Base-by-base conservation (phyloP, 53 echinoderm and acorn worm genomes). In the Crossaster papposus region DNA sequence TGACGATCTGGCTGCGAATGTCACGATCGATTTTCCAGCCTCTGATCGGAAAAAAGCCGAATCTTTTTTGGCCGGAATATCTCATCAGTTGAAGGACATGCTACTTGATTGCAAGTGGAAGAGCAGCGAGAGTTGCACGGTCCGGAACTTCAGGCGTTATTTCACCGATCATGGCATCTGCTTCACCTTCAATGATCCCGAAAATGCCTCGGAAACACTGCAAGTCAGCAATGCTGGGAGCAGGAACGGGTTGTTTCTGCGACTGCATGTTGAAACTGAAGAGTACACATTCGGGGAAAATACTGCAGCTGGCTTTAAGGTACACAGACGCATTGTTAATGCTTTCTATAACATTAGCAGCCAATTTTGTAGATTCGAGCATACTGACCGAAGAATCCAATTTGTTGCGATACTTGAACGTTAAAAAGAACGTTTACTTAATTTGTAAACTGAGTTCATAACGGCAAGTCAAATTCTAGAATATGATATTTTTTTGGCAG, bases 91-190 rank as follows among this genome's bases (percentile, higher is more conserved):
- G 9, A 90, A 94, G 24, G 78, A 85, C 13, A 92, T 94, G 90
- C 51, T 94, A 0, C 7, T 75, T 30, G 75, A 82, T 1, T 94
- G 94, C 70, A 65, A 51, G 6, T 94, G 94, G 94, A 87, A 54
- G 86, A 34, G 77, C 1, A 54, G 76, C 29, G 81, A 90, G 4
- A 6, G n/a, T 1, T 94, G 94, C 31, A 55, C 84, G 34, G 54
- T 80, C 24, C 51, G 32, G 3, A 92, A 94, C 37, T 94, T 94
- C 83, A 82, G 87, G 0, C 88, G 37, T 4, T 50, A 80, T 13
- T 81, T 94, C 18, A 94, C 94, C 3, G 94, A 94, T 72, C 90
- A 88, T 28, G 94, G 94, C 36, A 70, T 94, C 9, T 94, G 94
- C 79, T 94, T 87, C 73, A 89, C 94, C 0, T 94, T 92, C 71